Percentiles rank a stretch among this genome's conserved stretches.
Evolutionary conservation across 2,888 invertebrate genomes (phyloP).

Genomic region (Enoplolaimus lenunculus): DNA sequence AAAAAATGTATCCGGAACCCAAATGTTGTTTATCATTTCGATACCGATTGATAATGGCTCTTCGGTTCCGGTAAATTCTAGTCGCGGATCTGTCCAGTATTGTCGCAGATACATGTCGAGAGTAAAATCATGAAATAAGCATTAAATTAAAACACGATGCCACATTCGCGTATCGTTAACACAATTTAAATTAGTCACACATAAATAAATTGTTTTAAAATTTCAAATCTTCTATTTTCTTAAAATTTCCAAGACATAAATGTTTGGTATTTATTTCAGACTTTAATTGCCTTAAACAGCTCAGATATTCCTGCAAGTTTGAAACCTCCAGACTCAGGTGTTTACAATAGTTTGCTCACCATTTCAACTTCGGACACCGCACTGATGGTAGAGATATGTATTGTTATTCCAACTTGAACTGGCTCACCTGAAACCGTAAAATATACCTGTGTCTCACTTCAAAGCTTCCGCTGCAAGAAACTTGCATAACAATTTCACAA

Average conservation of each 20-base stretch:
- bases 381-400: constrained; percentile 37
- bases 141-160: too few species aligned
- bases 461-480: neutral
- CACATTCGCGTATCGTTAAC: too few species aligned
- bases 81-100: constrained; percentile 36
- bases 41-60: constrained; percentile 29
- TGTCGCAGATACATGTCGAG: constrained; percentile 37
- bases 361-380: constrained; percentile 40
- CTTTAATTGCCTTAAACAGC: too few species aligned
- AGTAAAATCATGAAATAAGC: constrained; percentile 35
- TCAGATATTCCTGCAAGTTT: too few species aligned
- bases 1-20: constrained; percentile 40
- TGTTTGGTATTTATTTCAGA: too few species aligned
- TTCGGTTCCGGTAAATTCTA: constrained; percentile 28
- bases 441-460: neutral
- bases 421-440: constrained; percentile 30
- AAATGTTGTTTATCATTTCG: constrained; percentile 38
- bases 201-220: too few species aligned
- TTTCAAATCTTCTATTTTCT: too few species aligned
- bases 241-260: too few species aligned
- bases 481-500: neutral
- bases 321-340: too few species aligned
- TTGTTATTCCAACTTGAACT: constrained; percentile 37
- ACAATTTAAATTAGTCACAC: too few species aligned
- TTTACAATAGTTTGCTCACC: too few species aligned